Conservation (phyloP, 64 coral and sea anemone species). For the Acropora yongei region DNA sequence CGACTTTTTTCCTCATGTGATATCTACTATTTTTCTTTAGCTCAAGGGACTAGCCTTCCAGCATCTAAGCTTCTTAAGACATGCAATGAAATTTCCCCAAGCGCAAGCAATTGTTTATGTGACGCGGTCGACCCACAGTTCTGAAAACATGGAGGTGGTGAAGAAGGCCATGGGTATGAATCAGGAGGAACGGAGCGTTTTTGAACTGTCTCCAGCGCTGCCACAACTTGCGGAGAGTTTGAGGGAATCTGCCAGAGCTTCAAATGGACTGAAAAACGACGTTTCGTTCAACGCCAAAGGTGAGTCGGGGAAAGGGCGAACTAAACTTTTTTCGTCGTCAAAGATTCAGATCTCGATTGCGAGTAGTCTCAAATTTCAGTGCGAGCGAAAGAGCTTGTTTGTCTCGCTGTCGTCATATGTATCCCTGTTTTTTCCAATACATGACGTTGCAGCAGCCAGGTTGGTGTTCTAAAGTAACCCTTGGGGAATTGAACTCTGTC, state of each 20-base stretch:
- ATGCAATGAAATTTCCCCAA: slow-evolving; percentile 92
- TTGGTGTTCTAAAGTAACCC: no score
- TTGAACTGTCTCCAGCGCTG: slow-evolving; percentile 63
- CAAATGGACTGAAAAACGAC: slow-evolving; percentile 52
- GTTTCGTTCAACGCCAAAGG: slow-evolving; percentile 63
- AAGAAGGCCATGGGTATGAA: slow-evolving; percentile 83
- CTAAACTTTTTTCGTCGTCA: no score
- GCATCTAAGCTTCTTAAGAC: slow-evolving; percentile 84
- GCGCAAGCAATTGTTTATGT: slow-evolving; percentile 88
- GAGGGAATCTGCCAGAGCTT: slow-evolving; percentile 20
- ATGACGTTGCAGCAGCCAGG: no score
- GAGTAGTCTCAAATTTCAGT: no score
- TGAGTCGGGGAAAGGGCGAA: not conserved
- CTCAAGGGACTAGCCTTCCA: slow-evolving; percentile 78
- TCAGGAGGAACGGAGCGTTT: slow-evolving; percentile 73
- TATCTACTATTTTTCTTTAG: not conserved
- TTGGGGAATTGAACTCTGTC: no score
- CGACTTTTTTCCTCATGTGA: no score
- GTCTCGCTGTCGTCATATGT: no score
- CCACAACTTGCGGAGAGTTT: slow-evolving; percentile 68
- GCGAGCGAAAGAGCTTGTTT: no score
- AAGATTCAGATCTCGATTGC: no score
- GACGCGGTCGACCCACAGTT: slow-evolving; percentile 73
- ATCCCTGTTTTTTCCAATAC: no score
- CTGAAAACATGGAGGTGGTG: slow-evolving; percentile 86